These are phyloP conservation scores for Eretmochelys imbricata DNA, from an alignment of 2,113 vertebrate genomes.

Conservation along the genomic window DNA sequence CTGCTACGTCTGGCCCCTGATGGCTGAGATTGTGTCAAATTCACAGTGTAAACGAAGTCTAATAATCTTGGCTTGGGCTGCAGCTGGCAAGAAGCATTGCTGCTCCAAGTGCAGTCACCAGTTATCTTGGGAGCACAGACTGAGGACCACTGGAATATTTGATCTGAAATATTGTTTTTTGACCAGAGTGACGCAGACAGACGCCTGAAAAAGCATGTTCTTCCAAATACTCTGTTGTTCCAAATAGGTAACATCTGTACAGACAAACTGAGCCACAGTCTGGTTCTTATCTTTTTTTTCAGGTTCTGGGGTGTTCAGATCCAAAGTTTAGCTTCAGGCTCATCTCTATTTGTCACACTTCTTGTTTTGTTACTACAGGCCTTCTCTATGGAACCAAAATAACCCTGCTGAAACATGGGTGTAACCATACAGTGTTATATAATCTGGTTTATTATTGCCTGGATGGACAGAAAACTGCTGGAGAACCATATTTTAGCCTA, in stretches of 20 bases:
- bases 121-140: neutral
- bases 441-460: fast-evolving
- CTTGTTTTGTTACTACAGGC: fast-evolving
- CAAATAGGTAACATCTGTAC: neutral
- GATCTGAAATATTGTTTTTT: neutral
- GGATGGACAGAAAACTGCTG: neutral
- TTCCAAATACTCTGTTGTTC: fast-evolving
- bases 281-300: neutral
- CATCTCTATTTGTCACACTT: neutral
- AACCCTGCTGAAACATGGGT: no score
- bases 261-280: neutral
- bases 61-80: neutral
- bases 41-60: neutral
- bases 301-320: neutral
- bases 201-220: fast-evolving
- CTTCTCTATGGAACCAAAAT: fast-evolving
- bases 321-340: fast-evolving
- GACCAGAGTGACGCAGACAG: fast-evolving
- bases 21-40: neutral
- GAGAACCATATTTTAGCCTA: neutral
- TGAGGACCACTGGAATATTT: neutral
- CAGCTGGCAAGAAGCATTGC: neutral
- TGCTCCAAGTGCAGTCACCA: neutral
- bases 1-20: neutral
- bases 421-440: neutral